Evolutionary conservation across 2,797 vertebrate species (phyloP), one percentile per base, ranked within the genome.

Genomic region (Syngnathus acus): DNA sequence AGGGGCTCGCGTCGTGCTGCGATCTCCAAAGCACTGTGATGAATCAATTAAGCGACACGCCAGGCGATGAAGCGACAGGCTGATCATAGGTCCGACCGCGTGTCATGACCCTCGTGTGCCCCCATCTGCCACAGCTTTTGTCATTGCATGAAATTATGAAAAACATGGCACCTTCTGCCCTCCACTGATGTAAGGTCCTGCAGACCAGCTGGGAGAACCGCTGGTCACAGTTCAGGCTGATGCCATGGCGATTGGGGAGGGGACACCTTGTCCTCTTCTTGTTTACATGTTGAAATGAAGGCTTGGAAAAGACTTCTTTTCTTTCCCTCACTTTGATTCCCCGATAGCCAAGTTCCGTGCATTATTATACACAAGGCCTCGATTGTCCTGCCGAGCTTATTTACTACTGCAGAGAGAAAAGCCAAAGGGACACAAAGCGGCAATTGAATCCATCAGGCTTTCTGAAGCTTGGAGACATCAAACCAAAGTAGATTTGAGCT

Each of bases 21-120:
- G 72, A 63, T 48, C 54, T 69, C 76, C 71, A 86, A 84, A 82
- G 72, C 76, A 84, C 81, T 85, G 78, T 84, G 84, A 91, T 88
- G 50, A 90, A 91, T 91, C 88, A 88, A 89, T 91, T 86, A 83
- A 80, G 72, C 7, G 0, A 42, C 48, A 61, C 76, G 54, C 75
- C 45, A 43, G 42, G 13, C 71, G 17, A 54, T 71, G 75, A 78
- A 79, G 74, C 81, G 86, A 84, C 82, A 83, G 4, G 80, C 83
- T 84, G 23, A 82, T 72, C 71, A 32, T 72, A 77, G 60, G 64
- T 81, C 76, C 87, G 87, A 85, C 51, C 10, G 76, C 32, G 57
- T 85, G 84, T 86, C 87, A 86, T 43, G 8, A 58, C 65, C 62
- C 76, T 62, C 45, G 48, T 74, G 51, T 65, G 70, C 68, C 66